These are phyloP conservation scores for Trematomus loennbergii DNA, from an alignment of 2,113 vertebrate species.

Conservation along the genomic window DNA sequence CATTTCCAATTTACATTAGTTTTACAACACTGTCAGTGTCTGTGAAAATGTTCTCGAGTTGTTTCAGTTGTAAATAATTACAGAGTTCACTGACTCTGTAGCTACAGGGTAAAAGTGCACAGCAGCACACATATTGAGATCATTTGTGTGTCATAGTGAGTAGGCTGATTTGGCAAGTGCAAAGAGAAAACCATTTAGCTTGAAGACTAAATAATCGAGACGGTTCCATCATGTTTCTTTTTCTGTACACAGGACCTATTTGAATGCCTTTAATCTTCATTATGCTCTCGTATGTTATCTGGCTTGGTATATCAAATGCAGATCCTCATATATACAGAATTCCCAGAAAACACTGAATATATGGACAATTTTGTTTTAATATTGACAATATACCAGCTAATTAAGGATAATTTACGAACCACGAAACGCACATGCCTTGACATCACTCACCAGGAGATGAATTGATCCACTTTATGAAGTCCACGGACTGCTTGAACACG, in stretches of 20 bases:
- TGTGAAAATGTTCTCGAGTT: neutral
- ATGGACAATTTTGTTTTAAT: neutral
- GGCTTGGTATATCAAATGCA: constrained; percentile 13
- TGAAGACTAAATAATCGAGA: constrained; percentile 34
- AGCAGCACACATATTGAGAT: constrained; percentile 35
- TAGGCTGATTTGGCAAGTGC: constrained; percentile 58
- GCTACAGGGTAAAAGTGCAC: constrained; percentile 44
- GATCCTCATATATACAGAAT: neutral
- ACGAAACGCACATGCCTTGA: too few relatives aligned
- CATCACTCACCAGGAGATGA: too few relatives aligned
- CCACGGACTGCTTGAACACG: too few relatives aligned
- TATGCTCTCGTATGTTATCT: neutral
- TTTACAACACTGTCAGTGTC: neutral
- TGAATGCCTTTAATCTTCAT: constrained; percentile 26
- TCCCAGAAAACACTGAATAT: neutral
- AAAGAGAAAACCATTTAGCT: constrained; percentile 39
- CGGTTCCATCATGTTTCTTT: constrained; percentile 7
- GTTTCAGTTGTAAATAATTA: constrained; percentile 13
- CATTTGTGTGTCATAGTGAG: constrained; percentile 47
- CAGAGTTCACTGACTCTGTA: constrained; percentile 18
- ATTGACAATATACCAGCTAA: neutral
- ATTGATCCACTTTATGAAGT: too few relatives aligned
- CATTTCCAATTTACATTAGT: neutral
- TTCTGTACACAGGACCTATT: constrained; percentile 28
- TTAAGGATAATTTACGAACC: too few relatives aligned